Conservation (phyloP, 2,113 vertebrate genomes). For the Acinonyx jubatus region DNA sequence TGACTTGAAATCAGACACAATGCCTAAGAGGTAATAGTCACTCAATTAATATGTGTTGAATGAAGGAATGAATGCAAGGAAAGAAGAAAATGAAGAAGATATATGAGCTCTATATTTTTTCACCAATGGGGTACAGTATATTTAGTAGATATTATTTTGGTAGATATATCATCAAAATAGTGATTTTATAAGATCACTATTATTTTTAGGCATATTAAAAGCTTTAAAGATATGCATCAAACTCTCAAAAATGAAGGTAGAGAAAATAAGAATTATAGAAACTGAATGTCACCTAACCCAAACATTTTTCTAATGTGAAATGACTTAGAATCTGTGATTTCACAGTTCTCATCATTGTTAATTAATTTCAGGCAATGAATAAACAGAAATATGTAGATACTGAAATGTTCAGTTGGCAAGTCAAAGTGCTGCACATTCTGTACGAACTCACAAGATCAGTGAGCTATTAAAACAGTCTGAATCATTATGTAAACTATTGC, state of each 20-base stretch:
- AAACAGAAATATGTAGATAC: neutral
- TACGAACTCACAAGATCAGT: neutral
- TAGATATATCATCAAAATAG: neutral
- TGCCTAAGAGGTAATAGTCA: accelerated
- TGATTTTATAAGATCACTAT: neutral
- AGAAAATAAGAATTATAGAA: neutral
- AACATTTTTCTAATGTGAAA: neutral
- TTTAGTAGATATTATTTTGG: neutral
- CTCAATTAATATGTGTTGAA: neutral
- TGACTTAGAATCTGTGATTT: neutral
- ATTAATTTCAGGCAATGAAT: neutral
- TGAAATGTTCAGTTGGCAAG: neutral
- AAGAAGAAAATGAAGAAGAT: neutral
- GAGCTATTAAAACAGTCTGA: neutral
- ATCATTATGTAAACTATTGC: neutral
- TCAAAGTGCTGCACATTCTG: neutral
- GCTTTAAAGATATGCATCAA: neutral
- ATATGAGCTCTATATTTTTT: neutral
- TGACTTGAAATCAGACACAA: neutral
- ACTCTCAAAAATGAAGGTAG: neutral
- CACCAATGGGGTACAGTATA: neutral
- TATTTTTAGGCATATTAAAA: neutral
- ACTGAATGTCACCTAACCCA: neutral
- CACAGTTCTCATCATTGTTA: neutral
- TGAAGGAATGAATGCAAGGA: neutral